Percentiles rank a stretch among this genome's conserved stretches.
These are phyloP conservation scores for Lepilemur ruficaudatus DNA, from an alignment of 2,797 vertebrate genomes.

Conservation along the genomic window DNA sequence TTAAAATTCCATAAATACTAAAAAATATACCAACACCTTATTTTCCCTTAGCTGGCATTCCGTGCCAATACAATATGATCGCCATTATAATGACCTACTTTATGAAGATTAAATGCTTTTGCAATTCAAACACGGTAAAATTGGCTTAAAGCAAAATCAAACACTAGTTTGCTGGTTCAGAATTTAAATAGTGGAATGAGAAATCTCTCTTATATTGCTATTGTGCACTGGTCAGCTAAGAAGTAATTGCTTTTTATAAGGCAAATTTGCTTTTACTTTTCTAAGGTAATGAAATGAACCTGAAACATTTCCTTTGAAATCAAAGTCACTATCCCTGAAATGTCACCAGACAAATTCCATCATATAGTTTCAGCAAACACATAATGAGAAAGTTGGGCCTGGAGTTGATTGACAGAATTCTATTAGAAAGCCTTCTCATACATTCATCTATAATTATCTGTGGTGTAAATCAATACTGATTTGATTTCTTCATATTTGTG, in stretches of 20 bases:
- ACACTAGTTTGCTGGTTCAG: conserved; percentile 87
- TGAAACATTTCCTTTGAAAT: conserved; percentile 93
- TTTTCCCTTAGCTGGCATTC: conserved; percentile 77
- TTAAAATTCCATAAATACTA: conserved; percentile 56
- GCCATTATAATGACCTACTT: conserved; percentile 90
- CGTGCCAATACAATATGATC: conserved; percentile 85
- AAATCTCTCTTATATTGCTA: conserved; percentile 89
- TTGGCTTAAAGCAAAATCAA: conserved; percentile 90
- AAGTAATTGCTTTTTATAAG: conserved; percentile 99
- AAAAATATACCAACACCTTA: neutral
- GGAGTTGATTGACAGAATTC: conserved; percentile 95
- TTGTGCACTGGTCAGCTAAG: conserved; percentile 93
- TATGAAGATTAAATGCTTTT: conserved; percentile 91
- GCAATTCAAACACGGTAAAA: conserved; percentile 91
- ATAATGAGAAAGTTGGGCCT: conserved; percentile 87
- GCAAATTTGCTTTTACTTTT: conserved; percentile 99
- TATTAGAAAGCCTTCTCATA: conserved; percentile 90
- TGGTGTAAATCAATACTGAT: conserved; percentile 86
- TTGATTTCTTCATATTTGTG: conserved; percentile 85
- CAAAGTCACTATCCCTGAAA: conserved; percentile 91
- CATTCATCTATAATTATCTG: conserved; percentile 90
- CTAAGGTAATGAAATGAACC: conserved; percentile 97
- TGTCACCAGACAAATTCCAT: conserved; percentile 93
- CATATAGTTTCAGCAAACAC: conserved; percentile 92
- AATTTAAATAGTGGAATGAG: conserved; percentile 89